Evolutionary conservation across 2,797 vertebrate species (phyloP).

Genomic region (Pangasius larnaudii): DNA sequence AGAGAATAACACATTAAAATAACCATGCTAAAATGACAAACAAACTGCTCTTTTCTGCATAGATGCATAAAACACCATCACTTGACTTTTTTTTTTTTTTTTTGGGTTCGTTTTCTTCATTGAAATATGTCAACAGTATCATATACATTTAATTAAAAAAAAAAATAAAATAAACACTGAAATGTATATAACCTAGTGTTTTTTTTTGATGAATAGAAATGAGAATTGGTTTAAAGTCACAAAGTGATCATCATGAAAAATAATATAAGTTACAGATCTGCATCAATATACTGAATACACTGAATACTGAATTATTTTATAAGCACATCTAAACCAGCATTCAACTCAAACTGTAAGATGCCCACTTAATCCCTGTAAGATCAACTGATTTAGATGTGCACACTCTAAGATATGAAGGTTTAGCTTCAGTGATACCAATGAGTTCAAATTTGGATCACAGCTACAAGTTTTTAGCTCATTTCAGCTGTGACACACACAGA

Average conservation of each 20-base stretch:
- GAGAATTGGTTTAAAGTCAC: not conserved
- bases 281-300: not conserved
- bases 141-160: not conserved
- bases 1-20: not conserved
- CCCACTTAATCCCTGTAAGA: not conserved
- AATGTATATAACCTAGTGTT: not conserved
- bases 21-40: not conserved
- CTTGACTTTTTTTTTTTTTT: not conserved
- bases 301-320: not conserved
- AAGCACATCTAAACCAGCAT: not conserved
- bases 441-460: slow-evolving; percentile 1
- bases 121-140: not conserved
- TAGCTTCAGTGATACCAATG: not conserved
- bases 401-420: not conserved
- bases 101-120: not conserved
- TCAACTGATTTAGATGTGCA: not conserved
- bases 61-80: not conserved
- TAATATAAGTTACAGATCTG: not conserved
- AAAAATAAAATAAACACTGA: not conserved
- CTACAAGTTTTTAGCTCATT: slow-evolving; percentile 15
- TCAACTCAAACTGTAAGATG: not conserved
- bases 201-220: not conserved
- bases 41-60: not conserved
- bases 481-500: not conserved
- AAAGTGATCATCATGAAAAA: not conserved